phyloP scores from a whole-genome alignment of 2,113 vertebrate genomes.

The Grantiella picta region DNA sequence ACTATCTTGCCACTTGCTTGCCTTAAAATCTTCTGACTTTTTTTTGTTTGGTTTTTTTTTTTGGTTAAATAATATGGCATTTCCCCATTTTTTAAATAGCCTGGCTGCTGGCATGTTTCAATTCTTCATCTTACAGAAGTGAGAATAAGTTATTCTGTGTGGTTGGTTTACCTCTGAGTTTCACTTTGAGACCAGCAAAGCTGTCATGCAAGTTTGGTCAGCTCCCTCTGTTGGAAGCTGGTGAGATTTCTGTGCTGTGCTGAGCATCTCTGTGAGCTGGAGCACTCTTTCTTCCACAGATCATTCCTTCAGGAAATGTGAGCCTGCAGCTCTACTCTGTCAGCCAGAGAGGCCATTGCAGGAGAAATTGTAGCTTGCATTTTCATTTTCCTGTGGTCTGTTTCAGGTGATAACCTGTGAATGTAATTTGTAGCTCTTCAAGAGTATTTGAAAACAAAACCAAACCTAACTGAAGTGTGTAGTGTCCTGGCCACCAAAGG shows the following conservation, averaged over 20 bases:
- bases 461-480: background rate
- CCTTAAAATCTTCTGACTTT: background rate
- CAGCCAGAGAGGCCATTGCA: background rate
- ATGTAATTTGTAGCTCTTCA: background rate
- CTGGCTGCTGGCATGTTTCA: background rate
- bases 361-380: background rate
- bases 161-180: background rate
- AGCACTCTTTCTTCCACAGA: background rate
- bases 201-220: background rate
- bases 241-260: background rate
- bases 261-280: background rate
- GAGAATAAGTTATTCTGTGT: background rate
- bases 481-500: background rate
- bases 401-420: background rate
- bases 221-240: background rate
- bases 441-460: background rate
- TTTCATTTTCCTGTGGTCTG: background rate
- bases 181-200: background rate
- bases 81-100: background rate
- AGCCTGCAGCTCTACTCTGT: background rate
- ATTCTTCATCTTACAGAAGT: background rate
- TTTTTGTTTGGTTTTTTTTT: background rate
- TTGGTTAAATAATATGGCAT: background rate
- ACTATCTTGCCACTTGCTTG: background rate
- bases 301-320: background rate